Conservation (phyloP, 2,888 invertebrate genomes). For the Oxyscelio sp. region DNA sequence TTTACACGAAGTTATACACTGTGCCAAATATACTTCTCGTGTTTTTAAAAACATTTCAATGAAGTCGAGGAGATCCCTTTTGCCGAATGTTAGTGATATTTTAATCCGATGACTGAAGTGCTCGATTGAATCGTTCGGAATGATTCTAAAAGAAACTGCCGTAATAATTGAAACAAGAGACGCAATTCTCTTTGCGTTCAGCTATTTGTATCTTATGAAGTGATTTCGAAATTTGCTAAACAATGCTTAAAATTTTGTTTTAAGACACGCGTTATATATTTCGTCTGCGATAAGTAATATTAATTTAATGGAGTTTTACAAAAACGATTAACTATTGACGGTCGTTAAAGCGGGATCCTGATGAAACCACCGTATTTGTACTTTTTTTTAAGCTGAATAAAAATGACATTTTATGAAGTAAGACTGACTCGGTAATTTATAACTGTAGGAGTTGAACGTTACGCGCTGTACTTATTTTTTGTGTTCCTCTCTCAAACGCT, state of each 20-base stretch:
- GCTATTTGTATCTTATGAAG: too few relatives aligned
- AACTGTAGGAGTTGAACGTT: conserved; percentile 36
- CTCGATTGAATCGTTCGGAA: background rate
- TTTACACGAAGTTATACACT: conserved; percentile 79
- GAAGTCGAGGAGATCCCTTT: conserved; percentile 10
- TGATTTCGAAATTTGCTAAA: too few relatives aligned
- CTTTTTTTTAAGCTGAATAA: conserved; percentile 46
- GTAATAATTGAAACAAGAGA: too few relatives aligned
- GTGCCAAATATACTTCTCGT: conserved; percentile 83
- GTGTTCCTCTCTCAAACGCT: conserved; percentile 44
- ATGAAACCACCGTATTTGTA: conserved; percentile 20
- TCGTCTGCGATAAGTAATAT: too few relatives aligned
- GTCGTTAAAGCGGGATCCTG: conserved; percentile 25
- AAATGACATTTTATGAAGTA: conserved; percentile 60
- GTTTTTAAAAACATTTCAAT: conserved; percentile 20
- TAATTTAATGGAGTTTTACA: too few relatives aligned
- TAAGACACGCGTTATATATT: too few relatives aligned
- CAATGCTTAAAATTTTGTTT: too few relatives aligned
- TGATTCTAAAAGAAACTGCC: background rate
- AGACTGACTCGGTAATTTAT: conserved; percentile 63
- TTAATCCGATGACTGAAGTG: background rate
- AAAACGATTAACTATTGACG: background rate
- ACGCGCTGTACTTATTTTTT: conserved; percentile 63
- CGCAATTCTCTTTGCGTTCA: too few relatives aligned
- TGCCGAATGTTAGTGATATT: background rate